Evolutionary conservation across 2,888 invertebrate species (phyloP).

Genomic region (Sinohyriopsis cumingii): DNA sequence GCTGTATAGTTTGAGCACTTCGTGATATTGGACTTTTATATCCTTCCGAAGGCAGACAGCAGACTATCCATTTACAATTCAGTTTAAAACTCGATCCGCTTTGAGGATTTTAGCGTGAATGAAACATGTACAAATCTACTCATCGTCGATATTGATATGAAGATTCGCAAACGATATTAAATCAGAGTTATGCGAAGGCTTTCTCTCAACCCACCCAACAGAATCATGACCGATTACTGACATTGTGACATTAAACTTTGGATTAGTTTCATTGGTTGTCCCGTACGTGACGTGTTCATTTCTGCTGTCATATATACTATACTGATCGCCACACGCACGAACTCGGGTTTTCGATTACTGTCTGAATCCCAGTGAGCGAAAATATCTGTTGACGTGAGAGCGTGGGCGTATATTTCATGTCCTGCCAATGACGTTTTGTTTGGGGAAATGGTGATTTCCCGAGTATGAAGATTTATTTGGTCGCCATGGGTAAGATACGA

Average conservation of each 20-base stretch:
- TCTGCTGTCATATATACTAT: constrained; percentile 46
- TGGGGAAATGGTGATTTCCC: constrained; percentile 32
- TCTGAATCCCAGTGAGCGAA: constrained; percentile 32
- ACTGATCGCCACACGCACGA: constrained; percentile 45
- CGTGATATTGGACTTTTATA: too few species aligned
- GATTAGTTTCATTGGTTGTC: constrained; percentile 35
- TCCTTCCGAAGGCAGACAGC: too few species aligned
- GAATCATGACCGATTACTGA: constrained; percentile 32
- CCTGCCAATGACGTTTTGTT: constrained; percentile 40
- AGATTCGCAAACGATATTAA: constrained; percentile 45
- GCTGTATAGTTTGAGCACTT: too few species aligned
- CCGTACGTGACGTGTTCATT: constrained; percentile 37
- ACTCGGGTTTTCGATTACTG: constrained; percentile 41
- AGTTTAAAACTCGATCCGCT: too few species aligned
- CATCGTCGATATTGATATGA: constrained; percentile 24
- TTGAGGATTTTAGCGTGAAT: too few species aligned
- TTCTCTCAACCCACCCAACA: constrained; percentile 44
- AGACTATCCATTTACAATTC: too few species aligned
- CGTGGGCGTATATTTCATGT: constrained; percentile 42
- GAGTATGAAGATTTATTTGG: constrained; percentile 32
- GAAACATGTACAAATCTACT: too few species aligned
- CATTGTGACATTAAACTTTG: constrained; percentile 44
- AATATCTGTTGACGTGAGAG: constrained; percentile 40
- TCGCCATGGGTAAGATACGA: constrained; percentile 52
- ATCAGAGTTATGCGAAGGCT: constrained; percentile 38